These are phyloP conservation scores for Abrostola triplasia DNA, from an alignment of 2,888 invertebrate species.

Conservation along the genomic window DNA sequence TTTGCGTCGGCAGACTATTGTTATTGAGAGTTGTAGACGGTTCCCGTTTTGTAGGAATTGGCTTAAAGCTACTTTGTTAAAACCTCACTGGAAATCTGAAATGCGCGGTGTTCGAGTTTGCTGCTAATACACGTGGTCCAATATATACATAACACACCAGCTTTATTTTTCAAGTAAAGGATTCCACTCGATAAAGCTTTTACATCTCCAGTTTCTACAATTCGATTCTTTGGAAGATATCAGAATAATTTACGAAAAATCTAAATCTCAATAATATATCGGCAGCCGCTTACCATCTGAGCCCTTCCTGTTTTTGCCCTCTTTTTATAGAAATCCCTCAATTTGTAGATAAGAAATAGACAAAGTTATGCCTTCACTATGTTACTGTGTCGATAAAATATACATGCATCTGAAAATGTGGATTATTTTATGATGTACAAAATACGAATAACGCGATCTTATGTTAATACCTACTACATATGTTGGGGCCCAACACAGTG, in stretches of 20 bases:
- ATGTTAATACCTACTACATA: neutral
- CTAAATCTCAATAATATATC: conserved; percentile 17
- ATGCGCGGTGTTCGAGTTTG: conserved; percentile 44
- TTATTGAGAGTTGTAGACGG: conserved; percentile 8
- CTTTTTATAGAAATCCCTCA: neutral
- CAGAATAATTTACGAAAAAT: conserved; percentile 18
- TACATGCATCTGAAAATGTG: neutral
- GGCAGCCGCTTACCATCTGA: conserved; percentile 15
- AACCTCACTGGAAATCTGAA: conserved; percentile 32
- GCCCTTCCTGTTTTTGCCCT: neutral
- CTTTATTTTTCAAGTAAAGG: too few species aligned
- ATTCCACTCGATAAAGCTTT: too few species aligned
- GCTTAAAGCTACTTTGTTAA: conserved; percentile 31
- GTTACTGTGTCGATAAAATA: neutral
- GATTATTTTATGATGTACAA: conserved; percentile 13
- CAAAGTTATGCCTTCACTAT: neutral
- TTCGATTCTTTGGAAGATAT: neutral
- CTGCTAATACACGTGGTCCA: too few species aligned
- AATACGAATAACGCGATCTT: too few species aligned
- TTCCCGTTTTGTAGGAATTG: conserved; percentile 19
- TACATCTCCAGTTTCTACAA: conserved; percentile 20
- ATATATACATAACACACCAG: too few species aligned
- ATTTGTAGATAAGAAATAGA: neutral
- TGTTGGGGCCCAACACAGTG: neutral
- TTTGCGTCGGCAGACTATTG: neutral